These are phyloP conservation scores for Plumapathes pennacea DNA, from an alignment of 92 coral and sea anemone species.

Conservation along the genomic window DNA sequence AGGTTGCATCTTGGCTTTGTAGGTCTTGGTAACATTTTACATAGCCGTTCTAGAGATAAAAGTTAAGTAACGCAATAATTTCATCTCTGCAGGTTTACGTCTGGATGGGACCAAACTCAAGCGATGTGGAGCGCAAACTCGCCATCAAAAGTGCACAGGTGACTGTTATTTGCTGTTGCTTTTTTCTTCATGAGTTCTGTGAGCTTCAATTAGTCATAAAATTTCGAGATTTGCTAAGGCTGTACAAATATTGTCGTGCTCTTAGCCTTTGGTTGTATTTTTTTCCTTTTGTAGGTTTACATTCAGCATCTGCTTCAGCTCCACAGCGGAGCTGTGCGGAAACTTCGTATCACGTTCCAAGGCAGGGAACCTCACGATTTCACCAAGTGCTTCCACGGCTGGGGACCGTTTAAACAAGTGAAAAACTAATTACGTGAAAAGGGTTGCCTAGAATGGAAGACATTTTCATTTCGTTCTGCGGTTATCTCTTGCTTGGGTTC, in stretches of 20 bases:
- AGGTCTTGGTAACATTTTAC: too few relatives aligned
- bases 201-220: too few relatives aligned
- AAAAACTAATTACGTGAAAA: too few relatives aligned
- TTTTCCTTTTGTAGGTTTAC: constrained; percentile 60
- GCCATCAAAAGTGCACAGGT: constrained; percentile 97
- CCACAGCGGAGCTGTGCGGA: constrained; percentile 84
- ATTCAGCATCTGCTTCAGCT: constrained; percentile 90
- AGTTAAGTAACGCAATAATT: too few relatives aligned
- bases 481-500: too few relatives aligned
- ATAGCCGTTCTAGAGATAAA: background rate
- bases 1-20: too few relatives aligned
- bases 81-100: constrained; percentile 64
- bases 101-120: constrained; percentile 90
- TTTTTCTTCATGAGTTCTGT: background rate
- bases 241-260: too few relatives aligned
- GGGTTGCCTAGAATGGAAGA: too few relatives aligned
- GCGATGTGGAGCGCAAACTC: constrained; percentile 93
- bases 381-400: constrained; percentile 94
- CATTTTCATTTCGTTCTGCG: too few relatives aligned
- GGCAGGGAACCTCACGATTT: constrained; percentile 78
- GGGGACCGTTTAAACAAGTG: constrained; percentile 94
- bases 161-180: background rate
- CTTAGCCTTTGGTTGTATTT: too few relatives aligned
- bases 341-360: constrained; percentile 85
- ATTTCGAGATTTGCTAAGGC: too few relatives aligned